These are phyloP conservation scores for Lepus oiostolus DNA, from an alignment of 2,797 vertebrate genomes.

Conservation along the genomic window DNA sequence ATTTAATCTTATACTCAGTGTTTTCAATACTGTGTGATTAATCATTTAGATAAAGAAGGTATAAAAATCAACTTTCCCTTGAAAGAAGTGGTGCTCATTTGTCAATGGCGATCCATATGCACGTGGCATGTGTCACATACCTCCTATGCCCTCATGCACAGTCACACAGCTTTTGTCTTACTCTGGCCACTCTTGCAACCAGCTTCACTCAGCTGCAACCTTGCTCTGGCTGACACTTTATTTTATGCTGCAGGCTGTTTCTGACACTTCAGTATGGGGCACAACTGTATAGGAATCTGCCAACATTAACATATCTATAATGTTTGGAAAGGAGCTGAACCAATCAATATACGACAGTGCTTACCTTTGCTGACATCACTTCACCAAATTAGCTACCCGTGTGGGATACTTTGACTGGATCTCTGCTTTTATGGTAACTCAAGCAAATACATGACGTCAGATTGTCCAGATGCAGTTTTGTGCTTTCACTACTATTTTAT, in stretches of 20 bases:
- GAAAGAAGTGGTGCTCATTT: background rate
- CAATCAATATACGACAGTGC: fast-evolving
- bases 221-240: background rate
- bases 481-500: background rate
- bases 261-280: background rate
- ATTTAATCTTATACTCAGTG: background rate
- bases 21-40: background rate
- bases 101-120: background rate
- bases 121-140: background rate
- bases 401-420: background rate
- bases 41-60: background rate
- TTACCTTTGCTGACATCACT: background rate
- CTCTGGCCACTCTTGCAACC: background rate
- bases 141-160: fast-evolving
- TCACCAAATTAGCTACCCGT: background rate
- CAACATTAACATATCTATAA: background rate
- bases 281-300: background rate
- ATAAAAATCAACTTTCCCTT: background rate
- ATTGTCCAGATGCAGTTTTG: background rate
- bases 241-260: background rate
- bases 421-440: background rate
- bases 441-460: background rate
- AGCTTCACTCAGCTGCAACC: background rate
- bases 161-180: background rate
- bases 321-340: background rate